Evolutionary conservation across 1,140 invertebrate species (phyloP).

Genomic region (Ylistrum balloti): DNA sequence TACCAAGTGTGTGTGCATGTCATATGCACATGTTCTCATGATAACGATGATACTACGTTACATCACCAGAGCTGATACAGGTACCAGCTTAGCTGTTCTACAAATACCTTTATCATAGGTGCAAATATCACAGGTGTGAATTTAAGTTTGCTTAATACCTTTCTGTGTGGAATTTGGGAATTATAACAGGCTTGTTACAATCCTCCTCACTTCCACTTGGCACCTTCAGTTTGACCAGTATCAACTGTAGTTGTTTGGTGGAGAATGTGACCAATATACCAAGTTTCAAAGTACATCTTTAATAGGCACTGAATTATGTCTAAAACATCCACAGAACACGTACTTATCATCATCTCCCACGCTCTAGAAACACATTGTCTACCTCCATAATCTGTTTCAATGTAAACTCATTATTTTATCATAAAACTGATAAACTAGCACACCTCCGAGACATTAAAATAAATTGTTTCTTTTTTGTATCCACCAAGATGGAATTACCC

Average conservation of each 20-base stretch:
- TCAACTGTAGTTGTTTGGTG: neutral
- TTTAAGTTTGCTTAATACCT: neutral
- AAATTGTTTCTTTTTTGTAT: slow-evolving; percentile 3
- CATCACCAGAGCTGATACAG: slow-evolving; percentile 12
- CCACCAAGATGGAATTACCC: neutral
- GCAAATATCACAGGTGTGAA: neutral
- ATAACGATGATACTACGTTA: neutral
- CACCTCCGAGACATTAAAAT: neutral
- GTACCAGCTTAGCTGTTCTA: neutral
- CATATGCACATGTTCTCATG: neutral
- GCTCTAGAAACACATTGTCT: neutral
- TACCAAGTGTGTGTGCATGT: neutral
- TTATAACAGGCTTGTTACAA: neutral
- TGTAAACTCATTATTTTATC: neutral
- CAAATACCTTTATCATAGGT: slow-evolving; percentile 21
- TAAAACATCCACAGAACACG: neutral
- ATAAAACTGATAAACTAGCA: slow-evolving; percentile 23
- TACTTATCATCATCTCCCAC: slow-evolving; percentile 14
- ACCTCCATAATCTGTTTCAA: slow-evolving; percentile 3
- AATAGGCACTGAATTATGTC: neutral
- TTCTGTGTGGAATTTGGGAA: neutral
- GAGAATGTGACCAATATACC: neutral
- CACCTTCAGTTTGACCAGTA: no score
- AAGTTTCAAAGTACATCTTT: neutral
- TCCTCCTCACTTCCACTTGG: neutral